Evolutionary conservation across 2,797 vertebrate species (phyloP).

Genomic region (Acrossocheilus fasciatus): DNA sequence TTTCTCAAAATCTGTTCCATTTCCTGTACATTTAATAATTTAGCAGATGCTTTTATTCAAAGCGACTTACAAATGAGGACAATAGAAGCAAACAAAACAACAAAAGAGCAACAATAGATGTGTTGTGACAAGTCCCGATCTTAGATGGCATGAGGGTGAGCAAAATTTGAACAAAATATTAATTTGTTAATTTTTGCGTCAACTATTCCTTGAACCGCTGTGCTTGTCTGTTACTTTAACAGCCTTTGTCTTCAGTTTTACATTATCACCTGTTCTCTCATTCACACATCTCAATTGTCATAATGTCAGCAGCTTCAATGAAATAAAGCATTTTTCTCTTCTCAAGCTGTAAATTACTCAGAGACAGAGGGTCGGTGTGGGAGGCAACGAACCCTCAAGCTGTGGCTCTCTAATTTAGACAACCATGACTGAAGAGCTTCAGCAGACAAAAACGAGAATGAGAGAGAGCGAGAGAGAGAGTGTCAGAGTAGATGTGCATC

Average conservation of each 20-base stretch:
- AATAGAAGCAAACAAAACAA: not conserved
- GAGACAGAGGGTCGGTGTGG: slow-evolving; percentile 35
- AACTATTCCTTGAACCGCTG: not conserved
- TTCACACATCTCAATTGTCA: not conserved
- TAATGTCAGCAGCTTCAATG: not conserved
- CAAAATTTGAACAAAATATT: not conserved
- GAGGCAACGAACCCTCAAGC: slow-evolving; percentile 1
- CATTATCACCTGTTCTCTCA: not conserved
- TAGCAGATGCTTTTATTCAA: not conserved
- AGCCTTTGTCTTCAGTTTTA: not conserved
- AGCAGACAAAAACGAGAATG: not conserved
- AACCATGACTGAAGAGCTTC: slow-evolving; percentile 21
- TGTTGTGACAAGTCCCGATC: not conserved
- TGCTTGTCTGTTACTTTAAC: not conserved
- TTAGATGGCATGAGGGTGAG: not conserved
- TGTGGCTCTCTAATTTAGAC: slow-evolving; percentile 35
- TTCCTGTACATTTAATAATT: not conserved
- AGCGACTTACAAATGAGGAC: not conserved
- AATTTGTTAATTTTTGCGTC: not conserved
- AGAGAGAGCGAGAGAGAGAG: not conserved
- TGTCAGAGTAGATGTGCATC: slow-evolving; percentile 12
- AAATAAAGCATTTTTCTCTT: slow-evolving; percentile 13
- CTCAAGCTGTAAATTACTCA: slow-evolving; percentile 12
- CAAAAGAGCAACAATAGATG: not conserved
- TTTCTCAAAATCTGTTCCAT: not conserved